These are phyloP conservation scores for Ranitomeya imitator DNA, from an alignment of 2,113 vertebrate genomes.

Conservation along the genomic window DNA sequence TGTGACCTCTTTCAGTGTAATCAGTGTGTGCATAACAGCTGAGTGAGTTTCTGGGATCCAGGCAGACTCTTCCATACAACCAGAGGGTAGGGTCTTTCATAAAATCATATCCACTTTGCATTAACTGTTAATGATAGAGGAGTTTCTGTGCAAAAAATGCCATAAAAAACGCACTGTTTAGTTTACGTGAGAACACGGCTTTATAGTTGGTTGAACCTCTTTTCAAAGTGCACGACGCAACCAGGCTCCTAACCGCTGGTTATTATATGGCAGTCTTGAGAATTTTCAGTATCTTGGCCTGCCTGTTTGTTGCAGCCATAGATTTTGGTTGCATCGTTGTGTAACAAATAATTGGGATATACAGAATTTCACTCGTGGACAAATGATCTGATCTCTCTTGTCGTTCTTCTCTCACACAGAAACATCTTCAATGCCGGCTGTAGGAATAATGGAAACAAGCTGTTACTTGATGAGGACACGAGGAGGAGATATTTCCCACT, in stretches of 20 bases:
- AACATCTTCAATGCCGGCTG: constrained; percentile 48
- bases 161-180: background rate
- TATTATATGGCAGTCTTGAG: background rate
- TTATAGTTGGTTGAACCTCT: no score
- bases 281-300: background rate
- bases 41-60: no score
- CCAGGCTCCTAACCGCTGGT: background rate
- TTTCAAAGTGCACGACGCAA: background rate
- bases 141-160: background rate
- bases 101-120: no score
- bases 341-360: background rate
- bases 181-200: no score
- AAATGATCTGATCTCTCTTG: background rate
- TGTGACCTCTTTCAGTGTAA: no score
- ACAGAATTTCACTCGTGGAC: background rate
- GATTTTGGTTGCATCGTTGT: background rate
- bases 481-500: constrained; percentile 1
- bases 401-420: constrained; percentile 40
- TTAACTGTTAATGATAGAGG: no score
- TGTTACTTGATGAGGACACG: constrained; percentile 24
- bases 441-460: constrained; percentile 24
- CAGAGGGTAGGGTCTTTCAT: no score
- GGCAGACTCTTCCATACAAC: no score
- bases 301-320: background rate
- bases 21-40: no score